Evolutionary conservation across 2,113 vertebrate genomes (phyloP).

Genomic region (Tylochromis polylepis): DNA sequence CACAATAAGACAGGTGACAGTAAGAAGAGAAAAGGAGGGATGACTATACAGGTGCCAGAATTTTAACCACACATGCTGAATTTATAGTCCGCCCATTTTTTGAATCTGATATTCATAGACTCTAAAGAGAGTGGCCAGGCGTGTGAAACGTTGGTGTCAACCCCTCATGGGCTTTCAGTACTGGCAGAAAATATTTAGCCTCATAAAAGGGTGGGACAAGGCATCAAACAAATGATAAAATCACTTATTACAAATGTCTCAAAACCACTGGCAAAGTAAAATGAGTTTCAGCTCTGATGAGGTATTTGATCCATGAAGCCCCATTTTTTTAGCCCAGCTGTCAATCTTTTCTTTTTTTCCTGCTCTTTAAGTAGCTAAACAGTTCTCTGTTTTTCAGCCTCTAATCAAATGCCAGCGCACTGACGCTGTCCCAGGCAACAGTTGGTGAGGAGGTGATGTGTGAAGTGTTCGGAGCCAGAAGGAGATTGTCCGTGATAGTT

Average conservation of each 20-base stretch:
- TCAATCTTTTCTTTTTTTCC: not conserved
- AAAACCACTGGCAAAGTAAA: not conserved
- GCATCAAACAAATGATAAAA: not conserved
- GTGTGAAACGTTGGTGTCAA: not conserved
- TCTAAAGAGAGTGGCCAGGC: not conserved
- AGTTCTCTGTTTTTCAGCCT: not conserved
- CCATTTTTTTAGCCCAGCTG: not conserved
- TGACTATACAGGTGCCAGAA: not conserved
- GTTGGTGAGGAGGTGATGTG: conserved; percentile 55
- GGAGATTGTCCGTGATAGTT: conserved; percentile 56
- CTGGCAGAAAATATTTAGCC: not conserved
- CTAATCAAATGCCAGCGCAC: conserved; percentile 14
- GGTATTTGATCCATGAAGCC: not conserved
- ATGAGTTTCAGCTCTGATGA: not conserved
- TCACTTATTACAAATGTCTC: not conserved
- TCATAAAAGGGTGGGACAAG: not conserved
- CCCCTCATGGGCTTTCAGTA: not conserved
- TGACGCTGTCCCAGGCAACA: conserved; percentile 39
- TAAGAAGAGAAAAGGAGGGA: not conserved
- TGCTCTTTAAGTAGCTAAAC: not conserved
- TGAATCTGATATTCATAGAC: not conserved
- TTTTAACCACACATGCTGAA: not conserved
- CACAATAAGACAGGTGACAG: not conserved
- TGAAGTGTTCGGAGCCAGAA: conserved; percentile 30
- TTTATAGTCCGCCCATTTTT: not conserved